phyloP scores from a whole-genome alignment of 2,113 vertebrate species.

The Protomyctophum bolini region DNA sequence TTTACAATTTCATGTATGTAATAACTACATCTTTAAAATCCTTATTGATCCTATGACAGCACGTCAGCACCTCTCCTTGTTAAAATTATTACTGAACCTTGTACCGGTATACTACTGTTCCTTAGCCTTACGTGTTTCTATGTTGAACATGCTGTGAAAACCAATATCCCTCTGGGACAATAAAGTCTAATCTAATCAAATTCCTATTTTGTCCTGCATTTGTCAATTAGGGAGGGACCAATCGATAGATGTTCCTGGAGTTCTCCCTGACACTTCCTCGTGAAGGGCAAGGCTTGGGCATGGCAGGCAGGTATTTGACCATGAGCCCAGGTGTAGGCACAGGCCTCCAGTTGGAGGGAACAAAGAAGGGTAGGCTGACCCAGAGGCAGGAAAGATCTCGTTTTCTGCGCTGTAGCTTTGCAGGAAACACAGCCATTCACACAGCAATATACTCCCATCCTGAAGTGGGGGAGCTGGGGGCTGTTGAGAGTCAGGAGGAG shows the following conservation, averaged over 20 bases:
- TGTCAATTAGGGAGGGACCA: neutral
- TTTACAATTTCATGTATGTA: conserved; percentile 2
- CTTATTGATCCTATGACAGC: too few species aligned
- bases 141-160: too few species aligned
- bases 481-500: conserved; percentile 56
- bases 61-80: too few species aligned
- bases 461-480: conserved; percentile 73
- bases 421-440: conserved; percentile 78
- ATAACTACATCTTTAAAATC: neutral
- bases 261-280: neutral
- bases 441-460: conserved; percentile 82
- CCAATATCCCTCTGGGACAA: neutral
- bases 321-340: conserved; percentile 56
- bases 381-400: conserved; percentile 74
- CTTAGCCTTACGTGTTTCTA: too few species aligned
- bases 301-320: conserved; percentile 4
- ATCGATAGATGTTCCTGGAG: neutral
- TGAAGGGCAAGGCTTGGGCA: neutral
- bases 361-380: conserved; percentile 58
- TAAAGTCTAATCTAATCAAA: too few species aligned
- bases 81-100: too few species aligned
- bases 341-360: conserved; percentile 34
- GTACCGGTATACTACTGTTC: too few species aligned
- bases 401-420: conserved; percentile 70
- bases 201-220: neutral